These are phyloP conservation scores for Calonectris borealis DNA, from an alignment of 2,113 vertebrate genomes.

Conservation along the genomic window DNA sequence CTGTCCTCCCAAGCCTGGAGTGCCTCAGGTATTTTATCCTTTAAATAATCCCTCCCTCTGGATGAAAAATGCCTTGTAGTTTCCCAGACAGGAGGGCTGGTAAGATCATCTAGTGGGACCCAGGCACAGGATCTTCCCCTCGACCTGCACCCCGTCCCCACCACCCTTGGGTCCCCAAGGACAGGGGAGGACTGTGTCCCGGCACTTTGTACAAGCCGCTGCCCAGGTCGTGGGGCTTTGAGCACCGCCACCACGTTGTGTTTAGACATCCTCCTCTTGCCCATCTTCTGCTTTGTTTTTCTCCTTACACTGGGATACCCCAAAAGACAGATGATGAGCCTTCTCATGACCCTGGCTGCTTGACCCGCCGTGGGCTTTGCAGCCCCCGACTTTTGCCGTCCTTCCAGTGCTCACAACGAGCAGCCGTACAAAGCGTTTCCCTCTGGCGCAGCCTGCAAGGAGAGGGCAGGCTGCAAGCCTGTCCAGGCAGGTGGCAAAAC, in stretches of 20 bases:
- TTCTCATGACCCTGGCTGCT: neutral
- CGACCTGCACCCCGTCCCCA: too few relatives aligned
- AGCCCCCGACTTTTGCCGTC: neutral
- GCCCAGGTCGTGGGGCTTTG: neutral
- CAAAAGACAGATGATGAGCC: neutral
- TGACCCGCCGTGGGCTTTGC: neutral
- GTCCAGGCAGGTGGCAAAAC: accelerated
- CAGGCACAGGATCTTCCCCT: neutral
- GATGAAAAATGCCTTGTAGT: neutral
- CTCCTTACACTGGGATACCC: neutral
- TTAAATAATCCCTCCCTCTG: neutral
- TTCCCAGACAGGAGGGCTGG: neutral
- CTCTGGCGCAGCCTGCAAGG: neutral
- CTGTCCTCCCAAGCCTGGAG: neutral
- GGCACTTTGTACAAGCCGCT: neutral
- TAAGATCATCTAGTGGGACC: neutral
- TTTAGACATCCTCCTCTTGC: neutral
- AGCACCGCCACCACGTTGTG: accelerated
- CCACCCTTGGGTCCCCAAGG: neutral
- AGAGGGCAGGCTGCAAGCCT: neutral
- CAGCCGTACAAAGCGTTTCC: accelerated
- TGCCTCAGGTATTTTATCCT: neutral
- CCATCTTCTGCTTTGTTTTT: neutral
- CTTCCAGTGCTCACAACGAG: accelerated
- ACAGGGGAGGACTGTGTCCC: neutral